Evolutionary conservation across 1,140 invertebrate genomes (phyloP).

Genomic region (Trachelipus rathkii): DNA sequence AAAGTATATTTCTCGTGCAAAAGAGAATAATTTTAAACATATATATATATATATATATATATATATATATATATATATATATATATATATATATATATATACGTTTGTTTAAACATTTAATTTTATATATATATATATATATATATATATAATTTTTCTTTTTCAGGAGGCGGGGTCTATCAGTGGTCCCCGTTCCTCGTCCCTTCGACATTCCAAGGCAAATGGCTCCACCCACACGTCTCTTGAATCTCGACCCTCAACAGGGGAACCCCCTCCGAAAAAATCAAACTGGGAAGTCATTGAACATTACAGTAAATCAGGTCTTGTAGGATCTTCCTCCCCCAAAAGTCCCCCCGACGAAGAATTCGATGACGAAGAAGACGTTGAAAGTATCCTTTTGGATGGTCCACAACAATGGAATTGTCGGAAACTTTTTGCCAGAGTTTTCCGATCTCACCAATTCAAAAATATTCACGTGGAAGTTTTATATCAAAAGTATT

Average conservation of each 20-base stretch:
- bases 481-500: conserved; percentile 85
- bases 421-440: conserved; percentile 48
- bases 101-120: no score
- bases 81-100: no score
- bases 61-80: no score
- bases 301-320: conserved; percentile 64
- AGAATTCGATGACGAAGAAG: conserved; percentile 45
- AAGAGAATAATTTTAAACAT: no score
- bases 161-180: conserved; percentile 29
- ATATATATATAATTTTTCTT: background rate
- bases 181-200: conserved; percentile 31
- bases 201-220: conserved; percentile 36
- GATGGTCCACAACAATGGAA: conserved; percentile 46
- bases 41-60: no score
- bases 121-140: no score
- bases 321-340: conserved; percentile 49
- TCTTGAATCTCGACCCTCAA: conserved; percentile 36
- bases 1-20: no score
- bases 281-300: conserved; percentile 86
- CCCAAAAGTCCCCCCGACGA: conserved; percentile 58
- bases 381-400: conserved; percentile 45
- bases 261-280: conserved; percentile 32
- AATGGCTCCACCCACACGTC: conserved; percentile 44
- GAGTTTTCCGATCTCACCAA: conserved; percentile 59
- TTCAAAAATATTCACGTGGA: conserved; percentile 72